Conservation (phyloP, 2,113 vertebrate genomes). For the Rhizomys pruinosus region DNA sequence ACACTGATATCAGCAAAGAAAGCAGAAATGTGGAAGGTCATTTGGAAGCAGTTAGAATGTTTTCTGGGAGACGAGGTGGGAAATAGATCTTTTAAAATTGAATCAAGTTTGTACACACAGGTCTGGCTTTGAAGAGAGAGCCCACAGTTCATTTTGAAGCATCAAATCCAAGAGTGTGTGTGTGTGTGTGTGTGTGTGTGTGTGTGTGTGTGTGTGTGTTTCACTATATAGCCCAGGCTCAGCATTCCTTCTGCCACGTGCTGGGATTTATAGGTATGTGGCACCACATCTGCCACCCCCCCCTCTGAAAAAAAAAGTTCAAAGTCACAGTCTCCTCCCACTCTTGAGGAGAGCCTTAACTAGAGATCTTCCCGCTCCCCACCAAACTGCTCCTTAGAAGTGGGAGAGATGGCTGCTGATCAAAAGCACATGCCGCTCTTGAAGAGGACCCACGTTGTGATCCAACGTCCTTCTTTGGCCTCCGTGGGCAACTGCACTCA, state of each 20-base stretch:
- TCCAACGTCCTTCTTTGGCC: too few relatives aligned
- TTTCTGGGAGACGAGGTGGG: not conserved
- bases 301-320: not conserved
- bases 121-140: not conserved
- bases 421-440: not conserved
- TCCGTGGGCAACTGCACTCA: too few relatives aligned
- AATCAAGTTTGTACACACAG: not conserved
- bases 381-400: not conserved
- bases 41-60: not conserved
- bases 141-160: not conserved
- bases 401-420: too few relatives aligned
- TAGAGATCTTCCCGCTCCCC: not conserved
- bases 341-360: not conserved
- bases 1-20: not conserved
- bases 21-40: not conserved
- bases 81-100: not conserved
- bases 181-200: not conserved
- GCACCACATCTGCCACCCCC: too few relatives aligned
- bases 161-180: not conserved
- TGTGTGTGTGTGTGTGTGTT: not conserved
- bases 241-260: not conserved
- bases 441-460: too few relatives aligned
- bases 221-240: not conserved
- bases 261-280: not conserved
- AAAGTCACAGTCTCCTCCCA: not conserved